Evolutionary conservation across 2,888 invertebrate species (phyloP).

Genomic region (Drosophila vallismaia): DNA sequence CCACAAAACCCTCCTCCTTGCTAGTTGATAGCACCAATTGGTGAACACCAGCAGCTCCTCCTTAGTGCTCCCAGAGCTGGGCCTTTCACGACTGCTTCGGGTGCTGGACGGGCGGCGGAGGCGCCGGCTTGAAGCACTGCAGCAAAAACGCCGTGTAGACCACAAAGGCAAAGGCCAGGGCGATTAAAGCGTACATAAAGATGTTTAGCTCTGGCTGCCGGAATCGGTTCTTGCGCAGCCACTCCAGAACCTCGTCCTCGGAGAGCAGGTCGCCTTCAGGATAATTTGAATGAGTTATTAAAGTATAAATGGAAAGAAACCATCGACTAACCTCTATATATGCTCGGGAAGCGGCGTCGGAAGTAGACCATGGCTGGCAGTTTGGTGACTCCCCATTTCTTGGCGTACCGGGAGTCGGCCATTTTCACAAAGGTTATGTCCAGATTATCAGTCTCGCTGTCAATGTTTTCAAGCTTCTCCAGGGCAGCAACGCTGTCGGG

Average conservation of each 20-base stretch:
- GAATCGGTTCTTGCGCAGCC: conserved; percentile 96
- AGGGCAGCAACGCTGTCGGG: conserved; percentile 92
- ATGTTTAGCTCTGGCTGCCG: conserved; percentile 96
- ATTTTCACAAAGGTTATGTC: conserved; percentile 98
- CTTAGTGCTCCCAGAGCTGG: conserved; percentile 36
- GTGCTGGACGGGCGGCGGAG: conserved; percentile 85
- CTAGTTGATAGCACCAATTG: conserved; percentile 30
- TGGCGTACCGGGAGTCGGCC: conserved; percentile 94
- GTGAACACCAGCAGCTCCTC: not conserved
- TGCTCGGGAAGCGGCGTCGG: conserved; percentile 95
- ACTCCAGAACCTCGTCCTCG: conserved; percentile 94
- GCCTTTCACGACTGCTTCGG: conserved; percentile 83
- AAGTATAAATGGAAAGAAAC: not conserved
- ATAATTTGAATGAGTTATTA: not conserved
- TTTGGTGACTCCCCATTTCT: conserved; percentile 97
- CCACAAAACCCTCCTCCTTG: conserved; percentile 37
- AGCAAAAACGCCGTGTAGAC: conserved; percentile 95
- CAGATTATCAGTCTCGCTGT: conserved; percentile 96
- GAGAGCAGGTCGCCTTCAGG: conserved; percentile 89
- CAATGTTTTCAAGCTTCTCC: conserved; percentile 95
- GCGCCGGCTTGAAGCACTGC: conserved; percentile 93
- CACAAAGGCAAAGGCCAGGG: conserved; percentile 92
- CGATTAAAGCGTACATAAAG: conserved; percentile 96
- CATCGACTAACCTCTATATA: conserved; percentile 90
- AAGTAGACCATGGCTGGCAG: conserved; percentile 96